A percentile compares a stretch with the other conserved stretches of the same genome.
These are phyloP conservation scores for Machimus atricapillus DNA, from an alignment of 2,888 invertebrate genomes.

Conservation along the genomic window DNA sequence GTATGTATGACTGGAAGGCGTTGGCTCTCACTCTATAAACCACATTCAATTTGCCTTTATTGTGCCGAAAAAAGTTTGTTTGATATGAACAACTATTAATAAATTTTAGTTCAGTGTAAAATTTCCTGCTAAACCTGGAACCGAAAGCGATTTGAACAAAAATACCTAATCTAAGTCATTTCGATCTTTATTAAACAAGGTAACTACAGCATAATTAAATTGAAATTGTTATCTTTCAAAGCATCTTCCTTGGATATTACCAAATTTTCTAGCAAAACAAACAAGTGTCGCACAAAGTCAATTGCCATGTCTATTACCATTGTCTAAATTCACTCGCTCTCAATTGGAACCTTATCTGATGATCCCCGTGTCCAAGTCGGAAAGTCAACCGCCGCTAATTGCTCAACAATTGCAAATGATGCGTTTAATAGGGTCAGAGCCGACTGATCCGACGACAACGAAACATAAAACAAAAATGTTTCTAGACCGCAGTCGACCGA, in stretches of 20 bases:
- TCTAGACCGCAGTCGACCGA: neutral
- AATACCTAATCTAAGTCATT: too few relatives aligned
- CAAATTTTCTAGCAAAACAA: neutral
- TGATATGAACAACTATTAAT: too few relatives aligned
- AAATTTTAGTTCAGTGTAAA: too few relatives aligned
- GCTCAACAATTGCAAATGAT: constrained; percentile 12
- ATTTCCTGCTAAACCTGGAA: too few relatives aligned
- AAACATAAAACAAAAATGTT: neutral
- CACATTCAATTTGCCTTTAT: too few relatives aligned
- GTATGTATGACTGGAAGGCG: too few relatives aligned
- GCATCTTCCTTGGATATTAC: neutral
- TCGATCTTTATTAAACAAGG: too few relatives aligned
- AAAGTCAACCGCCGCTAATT: constrained; percentile 1
- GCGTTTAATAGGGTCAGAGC: constrained; percentile 11
- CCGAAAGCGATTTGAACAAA: too few relatives aligned
- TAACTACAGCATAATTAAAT: too few relatives aligned
- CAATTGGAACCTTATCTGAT: neutral
- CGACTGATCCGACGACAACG: neutral
- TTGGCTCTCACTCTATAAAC: too few relatives aligned
- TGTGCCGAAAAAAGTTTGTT: too few relatives aligned
- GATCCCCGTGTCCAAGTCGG: neutral
- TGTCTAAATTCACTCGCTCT: neutral
- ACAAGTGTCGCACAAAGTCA: neutral
- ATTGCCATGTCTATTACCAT: neutral
- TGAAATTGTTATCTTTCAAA: neutral